Conservation (phyloP, 37 sponge, comb jelly and placozoan genomes). For the Mnemiopsis leidyi region DNA sequence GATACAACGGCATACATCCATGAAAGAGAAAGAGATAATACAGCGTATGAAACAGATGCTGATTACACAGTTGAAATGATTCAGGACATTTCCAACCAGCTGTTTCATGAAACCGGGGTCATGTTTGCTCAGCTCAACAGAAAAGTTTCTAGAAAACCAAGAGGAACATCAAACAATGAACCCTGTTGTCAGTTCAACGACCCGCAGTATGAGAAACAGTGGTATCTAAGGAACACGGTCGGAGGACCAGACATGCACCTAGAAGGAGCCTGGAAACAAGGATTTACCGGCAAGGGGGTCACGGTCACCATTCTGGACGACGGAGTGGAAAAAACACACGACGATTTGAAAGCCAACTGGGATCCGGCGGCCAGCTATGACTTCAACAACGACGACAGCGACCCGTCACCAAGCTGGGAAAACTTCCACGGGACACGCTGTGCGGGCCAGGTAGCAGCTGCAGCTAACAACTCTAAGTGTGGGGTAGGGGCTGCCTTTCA, state of each 20-base stretch:
- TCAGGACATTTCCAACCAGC: neutral
- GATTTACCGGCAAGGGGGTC: constrained; percentile 82
- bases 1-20: no score
- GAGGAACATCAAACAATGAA: neutral
- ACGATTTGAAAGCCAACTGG: constrained; percentile 89
- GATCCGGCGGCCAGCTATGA: constrained; percentile 95
- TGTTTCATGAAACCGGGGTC: constrained; percentile 24
- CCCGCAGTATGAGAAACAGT: constrained; percentile 18
- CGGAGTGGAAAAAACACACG: constrained; percentile 88
- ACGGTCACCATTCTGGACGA: constrained; percentile 95
- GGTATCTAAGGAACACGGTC: neutral
- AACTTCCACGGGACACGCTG: constrained; percentile 95
- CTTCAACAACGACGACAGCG: constrained; percentile 81
- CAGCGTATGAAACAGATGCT: neutral
- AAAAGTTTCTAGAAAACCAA: neutral
- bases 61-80: no score
- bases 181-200: constrained; percentile 39
- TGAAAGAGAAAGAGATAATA: no score
- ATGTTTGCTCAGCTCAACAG: neutral
- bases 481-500: constrained; percentile 85
- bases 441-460: constrained; percentile 95
- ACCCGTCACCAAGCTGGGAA: constrained; percentile 82
- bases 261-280: constrained; percentile 83
- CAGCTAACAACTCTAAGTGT: constrained; percentile 77
- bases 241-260: constrained; percentile 75